Base-by-base conservation (phyloP, 2,797 vertebrate species). In the Carduelis carduelis region DNA sequence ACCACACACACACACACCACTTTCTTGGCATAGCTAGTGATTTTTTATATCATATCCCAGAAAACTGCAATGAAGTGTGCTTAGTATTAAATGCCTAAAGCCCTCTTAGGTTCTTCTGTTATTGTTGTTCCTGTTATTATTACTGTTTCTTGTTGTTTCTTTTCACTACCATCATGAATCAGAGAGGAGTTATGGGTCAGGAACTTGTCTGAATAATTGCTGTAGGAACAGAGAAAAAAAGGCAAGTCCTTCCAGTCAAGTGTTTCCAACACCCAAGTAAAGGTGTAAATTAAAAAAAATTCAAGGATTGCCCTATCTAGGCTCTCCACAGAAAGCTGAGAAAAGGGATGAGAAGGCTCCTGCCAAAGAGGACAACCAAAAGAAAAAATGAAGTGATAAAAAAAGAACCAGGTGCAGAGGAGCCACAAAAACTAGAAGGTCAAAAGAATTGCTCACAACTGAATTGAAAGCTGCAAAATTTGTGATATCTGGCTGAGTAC, bases 1-100 rank as follows among this genome's bases (percentile, higher is more conserved):
- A 41, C 9, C n/a, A 11, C 11, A 13, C 32, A 16, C 2, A 37
- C 2, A 37, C 10, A 5, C 4, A 4, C 5, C 11, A 13, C 7
- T 78, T 82, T 46, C 61, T 76, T 87, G 35, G 14, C 11, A 28
- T 59, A 57, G 14, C 12, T 22, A 55, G 17, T 46, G 28, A 12
- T 34, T 78, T 69, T 77, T 68, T 80, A 61, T 57, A 22, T 75
- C 44, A 11, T 32, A 16, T 22, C 39, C 21, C 50, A 72, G 55
- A 81, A 80, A 83, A 47, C 8, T 44, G 16, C 26, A 75, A 27
- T 35, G 32, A 81, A 72, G 5, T 37, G 23, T 32, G 23, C 59
- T 87, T 81, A 30, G 3, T 76, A 65, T 59, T 75, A 94, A 88
- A 50, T 47, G 75, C 7, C 15, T 77, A 56, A 79, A 63, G 14